Conservation (phyloP, 2,888 invertebrate genomes). For the Strigamia crassipes region DNA sequence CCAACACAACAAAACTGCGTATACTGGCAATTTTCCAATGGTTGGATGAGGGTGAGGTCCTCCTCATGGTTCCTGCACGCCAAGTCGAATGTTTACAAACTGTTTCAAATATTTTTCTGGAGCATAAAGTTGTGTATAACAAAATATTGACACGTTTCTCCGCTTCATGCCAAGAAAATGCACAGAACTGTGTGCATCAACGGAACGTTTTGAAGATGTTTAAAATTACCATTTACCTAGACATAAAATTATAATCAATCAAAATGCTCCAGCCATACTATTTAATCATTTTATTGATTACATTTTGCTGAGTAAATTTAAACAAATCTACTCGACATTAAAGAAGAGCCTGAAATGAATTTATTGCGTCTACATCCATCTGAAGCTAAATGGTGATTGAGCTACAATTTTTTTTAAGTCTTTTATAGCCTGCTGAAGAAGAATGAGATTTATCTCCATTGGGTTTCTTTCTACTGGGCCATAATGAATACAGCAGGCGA, state of each 20-base stretch:
- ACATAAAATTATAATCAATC: no score
- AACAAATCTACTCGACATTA: not conserved
- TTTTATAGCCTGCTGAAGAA: slow-evolving; percentile 8
- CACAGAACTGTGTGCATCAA: not conserved
- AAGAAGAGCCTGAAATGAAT: slow-evolving; percentile 12
- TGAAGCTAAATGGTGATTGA: slow-evolving; percentile 22
- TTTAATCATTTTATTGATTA: not conserved
- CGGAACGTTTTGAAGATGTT: not conserved
- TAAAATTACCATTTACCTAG: not conserved
- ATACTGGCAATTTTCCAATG: slow-evolving; percentile 26
- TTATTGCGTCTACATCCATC: slow-evolving; percentile 14
- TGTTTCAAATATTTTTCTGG: slow-evolving; percentile 33
- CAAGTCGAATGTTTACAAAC: slow-evolving; percentile 39
- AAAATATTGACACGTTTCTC: not conserved
- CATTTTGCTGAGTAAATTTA: not conserved
- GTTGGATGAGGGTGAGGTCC: slow-evolving; percentile 5
- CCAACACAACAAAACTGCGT: slow-evolving; percentile 40
- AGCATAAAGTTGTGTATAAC: not conserved
- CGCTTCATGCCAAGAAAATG: not conserved
- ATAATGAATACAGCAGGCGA: slow-evolving; percentile 40
- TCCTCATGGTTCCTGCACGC: slow-evolving; percentile 23
- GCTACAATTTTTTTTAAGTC: slow-evolving; percentile 39
- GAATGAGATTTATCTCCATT: slow-evolving; percentile 37
- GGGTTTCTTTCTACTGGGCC: slow-evolving; percentile 27
- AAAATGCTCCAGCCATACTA: no score